Evolutionary conservation across 1,140 invertebrate genomes (phyloP), one percentile per base, ranked within the genome.

Genomic region (Apis dorsata): DNA sequence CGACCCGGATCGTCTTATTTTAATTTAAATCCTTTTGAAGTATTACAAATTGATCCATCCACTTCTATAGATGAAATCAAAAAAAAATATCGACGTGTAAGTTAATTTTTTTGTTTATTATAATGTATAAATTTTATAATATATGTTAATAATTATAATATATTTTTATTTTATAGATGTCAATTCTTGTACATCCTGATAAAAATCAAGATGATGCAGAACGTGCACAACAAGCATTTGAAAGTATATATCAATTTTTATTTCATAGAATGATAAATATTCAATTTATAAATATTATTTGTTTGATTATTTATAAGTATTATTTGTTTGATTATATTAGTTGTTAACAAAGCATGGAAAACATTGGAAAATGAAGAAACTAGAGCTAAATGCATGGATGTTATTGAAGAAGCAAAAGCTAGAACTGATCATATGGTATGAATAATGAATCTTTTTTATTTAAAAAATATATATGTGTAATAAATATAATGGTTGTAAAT

Each of bases 101-200:
- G 94, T 92, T 69, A 69, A 19, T 68, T 65, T 24, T 51, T 63
- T 28, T 63, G 21, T 57, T 13, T 28, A 17, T 66, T 53, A 0
- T 28, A 49, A 12, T 15, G 21, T 76, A 34, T 55, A 57, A 65
- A 34, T 59, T 28, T 60, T 5, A 2, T 7, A 66, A 60, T 51
- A 55, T 66, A 63, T 44, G 5, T 4, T 51, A 80, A 15, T n/a
- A n/a, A 55, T 24, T 66, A 44, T 44, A 44, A 44, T 44, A 44
- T 83, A 65, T 79, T 76, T 82, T 72, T 71, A 85, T 89, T 90
- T 93, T 91, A 53, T 91, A 97, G 95, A 96, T 99, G 90, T 99
- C 99, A 21, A 98, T 99, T 93, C 95, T 99, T 85, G 98, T 99
- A 1, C 99, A 99, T 97, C 99, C 99, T 68, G 98, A 99, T 91